Evolutionary conservation across 2,888 invertebrate species (phyloP), one percentile per base, ranked within the genome.

Genomic region (Drosophila quinaria): DNA sequence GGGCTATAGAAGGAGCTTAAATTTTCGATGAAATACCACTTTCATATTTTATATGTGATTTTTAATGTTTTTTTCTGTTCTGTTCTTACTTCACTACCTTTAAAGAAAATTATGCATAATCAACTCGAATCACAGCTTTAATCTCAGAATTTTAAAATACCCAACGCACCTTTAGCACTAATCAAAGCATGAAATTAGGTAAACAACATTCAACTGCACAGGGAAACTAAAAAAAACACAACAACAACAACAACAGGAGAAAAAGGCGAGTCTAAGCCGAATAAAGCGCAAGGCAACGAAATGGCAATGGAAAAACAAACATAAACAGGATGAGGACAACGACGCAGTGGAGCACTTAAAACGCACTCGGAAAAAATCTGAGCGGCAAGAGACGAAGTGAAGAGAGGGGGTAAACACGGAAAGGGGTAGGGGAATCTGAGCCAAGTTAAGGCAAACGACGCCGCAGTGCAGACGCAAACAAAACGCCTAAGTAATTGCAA

Each of bases 401-500:
- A 35, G 39, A 3, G 17, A 13, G 22, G 17, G 25, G 3, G 15
- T 13, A 10, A 10, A 3, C 8, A 11, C 31, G 8, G n/a, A 15
- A 13, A 50, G 17, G 31, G 39, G 10, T 13, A n/a, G 17, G 15
- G 6, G 42, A 46, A 44, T 35, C 22, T 37, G 51, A 15, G 52
- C 25, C 52, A 52, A 52, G 52, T 39, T 39, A 52, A 68, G 15
- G 55, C 69, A 64, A 52, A 58, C 78, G 42, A 51, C 60, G 84
- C 84, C 81, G 89, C 89, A 90, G 81, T 90, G 90, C 87, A 87
- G 89, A 87, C 79, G 81, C 89, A 89, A 83, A 81, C 90, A 85
- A 77, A 89, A 90, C 88, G 90, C 90, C 91, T 90, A 89, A 89
- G 91, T 91, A 91, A 89, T 89, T 89, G 91, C 90, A 90, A 78